Evolutionary conservation across 2,888 invertebrate species (phyloP).

Genomic region (Eustalomyia histrio): DNA sequence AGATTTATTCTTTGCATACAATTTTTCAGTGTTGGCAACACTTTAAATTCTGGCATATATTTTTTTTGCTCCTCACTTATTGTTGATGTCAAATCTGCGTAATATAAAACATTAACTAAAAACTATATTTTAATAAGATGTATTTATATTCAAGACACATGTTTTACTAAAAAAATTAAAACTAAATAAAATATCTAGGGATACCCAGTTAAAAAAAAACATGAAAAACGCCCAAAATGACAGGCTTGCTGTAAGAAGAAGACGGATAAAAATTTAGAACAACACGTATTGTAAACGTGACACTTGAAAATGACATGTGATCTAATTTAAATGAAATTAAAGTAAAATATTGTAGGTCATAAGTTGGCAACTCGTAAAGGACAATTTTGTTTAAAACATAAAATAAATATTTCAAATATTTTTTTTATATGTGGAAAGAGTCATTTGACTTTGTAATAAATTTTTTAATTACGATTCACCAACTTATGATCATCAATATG

Average conservation of each 20-base stretch:
- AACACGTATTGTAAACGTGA: constrained; percentile 54
- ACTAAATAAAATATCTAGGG: constrained; percentile 46
- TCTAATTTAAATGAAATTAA: constrained; percentile 43
- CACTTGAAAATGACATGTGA: constrained; percentile 36
- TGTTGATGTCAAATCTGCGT: neutral
- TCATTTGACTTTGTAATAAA: too few relatives aligned
- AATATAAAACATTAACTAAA: neutral
- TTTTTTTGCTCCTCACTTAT: neutral
- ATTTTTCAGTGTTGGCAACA: neutral
- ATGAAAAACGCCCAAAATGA: neutral
- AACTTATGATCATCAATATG: neutral
- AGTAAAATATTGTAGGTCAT: neutral
- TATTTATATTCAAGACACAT: constrained; percentile 50
- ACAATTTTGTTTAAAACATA: too few relatives aligned
- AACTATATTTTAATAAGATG: constrained; percentile 12
- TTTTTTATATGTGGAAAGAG: too few relatives aligned
- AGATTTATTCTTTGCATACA: too few relatives aligned
- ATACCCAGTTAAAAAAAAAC: neutral
- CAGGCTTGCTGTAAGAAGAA: neutral
- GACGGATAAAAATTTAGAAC: constrained; percentile 18
- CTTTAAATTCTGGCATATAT: neutral
- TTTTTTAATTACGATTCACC: too few relatives aligned
- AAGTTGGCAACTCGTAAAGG: too few relatives aligned
- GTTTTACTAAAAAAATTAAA: constrained; percentile 47
- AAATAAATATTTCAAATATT: too few relatives aligned